Evolutionary conservation across 2,113 vertebrate genomes (phyloP), one percentile per base, ranked within the genome.

Genomic region (Thamnophis sirtalis): DNA sequence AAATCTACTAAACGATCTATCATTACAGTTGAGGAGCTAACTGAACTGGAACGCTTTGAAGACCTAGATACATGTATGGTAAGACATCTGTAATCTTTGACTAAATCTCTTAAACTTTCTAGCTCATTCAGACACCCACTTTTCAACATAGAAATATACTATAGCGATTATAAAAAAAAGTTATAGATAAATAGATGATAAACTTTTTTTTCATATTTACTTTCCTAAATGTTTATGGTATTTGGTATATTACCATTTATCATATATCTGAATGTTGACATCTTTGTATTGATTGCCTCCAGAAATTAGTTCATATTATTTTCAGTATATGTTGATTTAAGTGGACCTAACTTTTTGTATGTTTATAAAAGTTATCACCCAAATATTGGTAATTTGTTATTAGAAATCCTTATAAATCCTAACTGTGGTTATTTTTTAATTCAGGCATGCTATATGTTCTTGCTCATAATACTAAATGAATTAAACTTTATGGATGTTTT

Each of bases 11-110:
- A 98, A 94, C 97, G 98, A 89, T 97, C 98, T 0, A 92, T 98
- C 2, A 94, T 98, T 85, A 97, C 96, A 0, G 95, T 97, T 4
- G 98, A 98, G 38, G 99, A 99, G 89, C 86, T 99, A 43, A 97
- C 98, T 11, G 99, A 99, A 95, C 97, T 98, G 24, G 99, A 99
- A 94, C 98, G 98, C 90, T 96, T 99, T 91, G 99, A 99, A 28
- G 99, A 99, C 56, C 97, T 99, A 89, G 99, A 99, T 91, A 98
- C 98, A 0, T 99, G 99, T 96, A 98, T 99, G 99, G 99, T 99
- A 98, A 97, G 98, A 93, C 80, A 43, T 89, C 43, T 89, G 60
- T 21, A 89, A 50, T 15, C 17, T 28, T 90, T 5, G 2, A 28
- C 73, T 68, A 54, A 86, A 8, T 15, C 13, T 3, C 0, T 73